A percentile compares a stretch with the other conserved stretches of the same genome.
These are phyloP conservation scores for Zeuzera pyrina DNA, from an alignment of 2,888 invertebrate species.

Conservation along the genomic window DNA sequence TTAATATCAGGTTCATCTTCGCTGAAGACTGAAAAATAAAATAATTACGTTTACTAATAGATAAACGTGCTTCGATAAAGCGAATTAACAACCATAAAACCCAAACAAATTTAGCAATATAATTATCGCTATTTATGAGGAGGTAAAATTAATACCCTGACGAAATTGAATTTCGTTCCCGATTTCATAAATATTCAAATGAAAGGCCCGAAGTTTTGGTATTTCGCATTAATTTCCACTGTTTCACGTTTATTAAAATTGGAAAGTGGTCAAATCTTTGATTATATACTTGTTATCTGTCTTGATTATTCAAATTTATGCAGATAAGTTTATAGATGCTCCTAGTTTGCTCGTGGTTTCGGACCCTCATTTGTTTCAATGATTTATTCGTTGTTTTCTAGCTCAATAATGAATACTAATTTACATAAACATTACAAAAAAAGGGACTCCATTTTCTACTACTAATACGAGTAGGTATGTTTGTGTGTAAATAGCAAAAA, in stretches of 20 bases:
- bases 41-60: background rate
- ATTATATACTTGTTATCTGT: conserved; percentile 9
- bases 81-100: conserved; percentile 25
- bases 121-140: conserved; percentile 40
- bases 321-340: conserved; percentile 23
- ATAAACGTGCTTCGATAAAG: conserved; percentile 1
- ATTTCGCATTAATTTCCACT: conserved; percentile 28
- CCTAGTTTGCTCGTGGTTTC: too few relatives aligned
- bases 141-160: conserved; percentile 40
- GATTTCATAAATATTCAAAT: conserved; percentile 56
- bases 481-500: too few relatives aligned
- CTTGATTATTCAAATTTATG: conserved; percentile 31
- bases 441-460: too few relatives aligned
- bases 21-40: conserved; percentile 90
- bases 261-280: conserved; percentile 19
- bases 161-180: conserved; percentile 50
- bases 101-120: conserved; percentile 26
- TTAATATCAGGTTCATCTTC: conserved; percentile 90
- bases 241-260: conserved; percentile 23
- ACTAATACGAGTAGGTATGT: too few relatives aligned
- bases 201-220: conserved; percentile 33
- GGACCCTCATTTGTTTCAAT: too few relatives aligned
- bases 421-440: too few relatives aligned
- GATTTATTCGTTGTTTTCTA: too few relatives aligned
- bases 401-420: too few relatives aligned